A percentile compares a stretch with the other conserved stretches of the same genome.
phyloP scores from a whole-genome alignment of 2,113 vertebrate genomes.

The Alethe castanea region DNA sequence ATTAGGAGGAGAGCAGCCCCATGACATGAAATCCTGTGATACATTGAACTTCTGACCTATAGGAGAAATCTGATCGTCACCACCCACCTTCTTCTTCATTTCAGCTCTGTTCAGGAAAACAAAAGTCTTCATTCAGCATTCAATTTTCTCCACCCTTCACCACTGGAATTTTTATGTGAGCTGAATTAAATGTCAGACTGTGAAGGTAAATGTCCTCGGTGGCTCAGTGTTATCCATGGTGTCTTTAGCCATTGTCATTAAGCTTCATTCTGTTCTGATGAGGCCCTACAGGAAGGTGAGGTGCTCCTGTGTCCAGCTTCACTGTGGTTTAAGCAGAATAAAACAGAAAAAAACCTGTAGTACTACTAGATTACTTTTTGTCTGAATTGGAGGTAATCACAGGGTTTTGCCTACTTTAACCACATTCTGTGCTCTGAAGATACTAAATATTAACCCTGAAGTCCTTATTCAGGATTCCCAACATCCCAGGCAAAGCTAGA shows the following conservation, averaged over 20 bases:
- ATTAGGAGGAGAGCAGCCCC: slow-evolving; percentile 8
- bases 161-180: slow-evolving; percentile 28
- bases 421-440: not conserved
- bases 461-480: not conserved
- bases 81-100: not conserved
- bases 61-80: slow-evolving; percentile 14
- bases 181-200: not conserved
- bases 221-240: not conserved
- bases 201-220: not conserved
- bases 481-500: not conserved
- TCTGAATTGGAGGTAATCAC: not conserved
- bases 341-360: not conserved
- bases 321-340: not conserved
- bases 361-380: not conserved
- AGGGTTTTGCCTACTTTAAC: not conserved
- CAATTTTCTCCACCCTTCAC: not conserved
- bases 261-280: not conserved
- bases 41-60: slow-evolving; percentile 43
- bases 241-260: not conserved
- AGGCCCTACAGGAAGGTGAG: not conserved
- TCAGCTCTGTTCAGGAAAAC: slow-evolving; percentile 15
- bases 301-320: not conserved
- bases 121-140: slow-evolving; percentile 29
- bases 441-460: not conserved
- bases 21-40: slow-evolving; percentile 23